Base-by-base conservation (phyloP, 2,888 invertebrate species). In the Baccha elongata region DNA sequence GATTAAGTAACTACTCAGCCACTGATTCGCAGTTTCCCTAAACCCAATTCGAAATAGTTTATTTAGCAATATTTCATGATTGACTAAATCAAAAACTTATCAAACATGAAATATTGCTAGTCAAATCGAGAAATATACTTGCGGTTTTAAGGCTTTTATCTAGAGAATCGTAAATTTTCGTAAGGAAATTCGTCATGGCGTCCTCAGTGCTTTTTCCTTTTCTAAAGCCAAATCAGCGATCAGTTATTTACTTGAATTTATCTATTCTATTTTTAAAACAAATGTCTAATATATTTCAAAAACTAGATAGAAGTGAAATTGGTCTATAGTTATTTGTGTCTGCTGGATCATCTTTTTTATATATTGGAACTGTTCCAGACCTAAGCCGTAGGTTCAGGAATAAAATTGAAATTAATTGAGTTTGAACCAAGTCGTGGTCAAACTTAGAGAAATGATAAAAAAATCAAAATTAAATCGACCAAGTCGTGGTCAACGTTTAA, bases 41-140 rank as follows among this genome's bases (percentile, higher is more conserved):
- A 58, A 42, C 3, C 29, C 44, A 7, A 40, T 29, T n/a, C 32
- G 11, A 13, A 0, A 19, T 8, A 60, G 42, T n/a, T 60, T 46
- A 10, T 60, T 32, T n/a, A 60, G 15, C 11, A 60, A 42, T 15
- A 60, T 44, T 2, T 4, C 21, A 13, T 60, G 44, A 15, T 60
- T 42, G 5, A 60, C 44, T 44, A 42, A 40, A 40, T 40, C 23
- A 13, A 58, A 58, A n/a, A 40, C 58, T n/a, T 23, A n/a, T n/a
- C n/a, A n/a, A n/a, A n/a, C n/a, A n/a, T n/a, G n/a, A n/a, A n/a
- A n/a, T n/a, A n/a, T n/a, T n/a, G n/a, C n/a, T 55, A 35, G 35
- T 35, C 35, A 35, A 35, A 11, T 35, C 35, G 35, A 35, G 35
- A 35, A 35, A 35, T 35, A 35, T 35, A 11, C 35, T n/a, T 11